Evolutionary conservation across 2,113 vertebrate species (phyloP), one percentile per base, ranked within the genome.

Genomic region (Actinemys pallida): DNA sequence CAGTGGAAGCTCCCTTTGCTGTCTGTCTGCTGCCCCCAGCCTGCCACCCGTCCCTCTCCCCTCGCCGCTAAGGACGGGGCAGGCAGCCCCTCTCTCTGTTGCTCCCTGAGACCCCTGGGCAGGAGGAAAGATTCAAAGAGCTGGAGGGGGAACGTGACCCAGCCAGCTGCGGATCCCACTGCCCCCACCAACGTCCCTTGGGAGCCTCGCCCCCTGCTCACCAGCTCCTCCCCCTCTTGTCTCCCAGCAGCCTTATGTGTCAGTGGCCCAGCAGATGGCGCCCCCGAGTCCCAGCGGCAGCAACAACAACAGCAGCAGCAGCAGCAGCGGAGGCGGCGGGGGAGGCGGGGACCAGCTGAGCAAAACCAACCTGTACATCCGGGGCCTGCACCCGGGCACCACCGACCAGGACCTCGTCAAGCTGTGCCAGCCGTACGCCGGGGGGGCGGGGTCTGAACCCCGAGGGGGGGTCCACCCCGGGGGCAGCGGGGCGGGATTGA

Each of bases 381-480:
- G 99, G 56, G 99, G 99, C 92, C 97, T 99, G 94, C 99, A 99
- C 84, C 99, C 99, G 5, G 98, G 98, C 96, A 99, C 99, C 92
- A 99, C 99, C 50, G 99, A 99, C 98, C 99, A 99, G 97, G 99
- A 99, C 97, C 98, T 99, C 54, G 99, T 99, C 97, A 99, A 99
- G 97, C 98, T 99, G 89, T 99, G 99, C 97, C 99, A 99, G 97
- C 99, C 99, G 99, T 99, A 98, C 99, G 99, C 98, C 84, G 69
- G 92, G 82, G 50, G 22, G 39, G 5, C 3, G 13, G 31, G 29
- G 52, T 53, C 52, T 53, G 52, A 53, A 53, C 52, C 52, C 72
- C 72, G 72, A 20, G 19, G n/a, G 45, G 13, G 75, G 19, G 19
- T 5, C 75, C n/a, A 6, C 75, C n/a, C 75, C 8, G 13, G 31